Percentiles rank a stretch among this genome's conserved stretches.
phyloP scores from a whole-genome alignment of 2,797 vertebrate genomes.

The Falco rusticolus region DNA sequence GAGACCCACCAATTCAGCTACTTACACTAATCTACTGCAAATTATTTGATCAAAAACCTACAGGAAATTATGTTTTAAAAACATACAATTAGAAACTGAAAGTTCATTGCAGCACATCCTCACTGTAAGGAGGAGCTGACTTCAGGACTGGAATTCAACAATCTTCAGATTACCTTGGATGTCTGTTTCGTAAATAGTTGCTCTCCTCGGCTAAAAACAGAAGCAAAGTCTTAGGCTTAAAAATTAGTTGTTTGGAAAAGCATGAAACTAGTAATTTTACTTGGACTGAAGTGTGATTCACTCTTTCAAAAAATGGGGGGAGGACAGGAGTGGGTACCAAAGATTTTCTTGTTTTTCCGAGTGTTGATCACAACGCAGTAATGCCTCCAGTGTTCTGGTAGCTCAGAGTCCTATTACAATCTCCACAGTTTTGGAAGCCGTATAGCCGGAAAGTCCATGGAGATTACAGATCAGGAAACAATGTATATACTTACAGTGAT shows the following conservation, averaged over 20 bases:
- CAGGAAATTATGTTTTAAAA: neutral
- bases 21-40: neutral
- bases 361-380: neutral
- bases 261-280: neutral
- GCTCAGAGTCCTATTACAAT: neutral
- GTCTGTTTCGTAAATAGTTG: neutral
- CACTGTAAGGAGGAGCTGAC: neutral
- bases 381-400: neutral
- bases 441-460: neutral
- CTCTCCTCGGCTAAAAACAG: neutral
- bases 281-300: neutral
- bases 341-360: neutral
- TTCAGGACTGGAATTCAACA: neutral
- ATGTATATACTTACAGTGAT: constrained; percentile 88
- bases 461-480: constrained; percentile 14
- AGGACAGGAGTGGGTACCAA: neutral
- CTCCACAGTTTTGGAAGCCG: neutral
- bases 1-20: neutral
- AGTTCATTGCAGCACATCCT: neutral
- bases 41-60: neutral
- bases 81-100: neutral
- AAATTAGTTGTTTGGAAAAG: neutral
- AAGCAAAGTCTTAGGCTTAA: neutral
- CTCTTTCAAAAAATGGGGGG: neutral
- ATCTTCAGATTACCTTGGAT: neutral